These are phyloP conservation scores for Smithornis capensis DNA, from an alignment of 2,113 vertebrate species.

Conservation along the genomic window DNA sequence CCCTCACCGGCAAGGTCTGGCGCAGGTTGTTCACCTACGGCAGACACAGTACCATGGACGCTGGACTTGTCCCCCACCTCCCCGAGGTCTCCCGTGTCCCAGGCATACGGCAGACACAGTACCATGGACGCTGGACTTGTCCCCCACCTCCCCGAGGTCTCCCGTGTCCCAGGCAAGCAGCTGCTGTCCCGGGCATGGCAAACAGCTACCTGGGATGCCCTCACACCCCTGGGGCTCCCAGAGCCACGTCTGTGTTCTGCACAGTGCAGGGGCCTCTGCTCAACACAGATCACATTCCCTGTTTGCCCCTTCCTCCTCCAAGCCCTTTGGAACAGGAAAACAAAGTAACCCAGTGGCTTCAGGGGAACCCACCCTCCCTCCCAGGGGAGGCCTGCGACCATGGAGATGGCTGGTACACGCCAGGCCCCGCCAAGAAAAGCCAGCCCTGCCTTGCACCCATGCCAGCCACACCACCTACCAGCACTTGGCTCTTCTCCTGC, in stretches of 20 bases:
- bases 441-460: not conserved
- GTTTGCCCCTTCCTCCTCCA: not conserved
- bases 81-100: no score
- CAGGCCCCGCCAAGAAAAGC: not conserved
- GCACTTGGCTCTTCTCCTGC: constrained; percentile 65
- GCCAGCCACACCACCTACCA: constrained; percentile 69
- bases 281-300: rapidly evolving
- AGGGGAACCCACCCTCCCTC: not conserved
- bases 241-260: not conserved
- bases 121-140: not conserved
- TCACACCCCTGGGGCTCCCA: rapidly evolving
- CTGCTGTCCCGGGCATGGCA: rapidly evolving
- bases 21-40: constrained; percentile 79
- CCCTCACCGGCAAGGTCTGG: constrained; percentile 74
- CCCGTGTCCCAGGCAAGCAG: not conserved
- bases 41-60: not conserved
- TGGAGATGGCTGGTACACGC: rapidly evolving
- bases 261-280: not conserved
- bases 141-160: not conserved
- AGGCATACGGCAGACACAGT: constrained; percentile 43
- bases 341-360: rapidly evolving
- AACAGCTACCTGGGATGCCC: rapidly evolving
- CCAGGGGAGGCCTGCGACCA: rapidly evolving
- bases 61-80: not conserved
- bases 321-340: rapidly evolving